phyloP scores from a whole-genome alignment of 2,888 invertebrate species.

The Polydrusus pterygomalis region DNA sequence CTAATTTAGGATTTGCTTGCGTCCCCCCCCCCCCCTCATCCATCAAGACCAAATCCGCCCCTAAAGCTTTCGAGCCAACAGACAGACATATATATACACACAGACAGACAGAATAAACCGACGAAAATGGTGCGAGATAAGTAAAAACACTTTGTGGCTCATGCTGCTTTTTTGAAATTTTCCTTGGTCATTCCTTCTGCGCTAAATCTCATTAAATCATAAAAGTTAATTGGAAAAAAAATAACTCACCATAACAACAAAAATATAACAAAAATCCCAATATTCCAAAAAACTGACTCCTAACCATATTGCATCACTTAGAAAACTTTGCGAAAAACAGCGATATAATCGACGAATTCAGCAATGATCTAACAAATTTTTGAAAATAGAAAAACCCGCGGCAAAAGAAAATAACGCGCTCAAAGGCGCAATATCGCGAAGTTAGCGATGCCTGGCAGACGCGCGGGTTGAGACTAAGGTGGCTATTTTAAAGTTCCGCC shows the following conservation, averaged over 20 bases:
- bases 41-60: too few species aligned
- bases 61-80: too few species aligned
- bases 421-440: slow-evolving; percentile 17
- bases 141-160: too few species aligned
- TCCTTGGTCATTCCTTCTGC: too few species aligned
- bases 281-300: slow-evolving; percentile 16
- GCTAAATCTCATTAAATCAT: too few species aligned
- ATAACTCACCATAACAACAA: slow-evolving; percentile 32
- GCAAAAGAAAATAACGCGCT: slow-evolving; percentile 19
- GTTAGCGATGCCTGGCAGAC: slow-evolving; percentile 1
- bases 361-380: neutral
- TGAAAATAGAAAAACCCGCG: neutral
- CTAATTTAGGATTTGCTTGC: too few species aligned
- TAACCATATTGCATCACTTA: slow-evolving; percentile 42
- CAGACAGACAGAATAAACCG: too few species aligned
- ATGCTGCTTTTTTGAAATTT: too few species aligned
- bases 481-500: slow-evolving; percentile 53
- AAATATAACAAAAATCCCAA: slow-evolving; percentile 34
- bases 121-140: too few species aligned
- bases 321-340: neutral
- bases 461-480: slow-evolving; percentile 46
- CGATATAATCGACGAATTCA: neutral
- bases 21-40: too few species aligned
- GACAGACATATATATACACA: too few species aligned
- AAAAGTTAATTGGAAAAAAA: too few species aligned